Evolutionary conservation across 2,113 vertebrate species (phyloP), one percentile per base, ranked within the genome.

Genomic region (Danio rerio): DNA sequence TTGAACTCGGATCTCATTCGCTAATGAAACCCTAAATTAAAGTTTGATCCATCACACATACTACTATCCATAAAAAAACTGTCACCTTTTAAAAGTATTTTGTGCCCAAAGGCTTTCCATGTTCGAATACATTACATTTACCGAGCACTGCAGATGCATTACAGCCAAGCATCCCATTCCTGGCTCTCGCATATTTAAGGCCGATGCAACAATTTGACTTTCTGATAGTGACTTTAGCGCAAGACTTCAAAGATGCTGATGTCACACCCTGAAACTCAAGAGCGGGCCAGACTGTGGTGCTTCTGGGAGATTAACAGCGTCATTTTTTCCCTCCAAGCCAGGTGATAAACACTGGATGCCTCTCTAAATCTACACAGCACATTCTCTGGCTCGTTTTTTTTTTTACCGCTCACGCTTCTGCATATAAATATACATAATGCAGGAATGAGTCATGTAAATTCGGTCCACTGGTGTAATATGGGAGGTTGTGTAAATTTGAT

Each of bases 381-480:
- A 53, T 65, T 75, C 71, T 73, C 80, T 45, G 45, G 16, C 69
- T 42, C 47, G 12, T 20, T 53, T 66, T 20, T 31, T 31, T 31
- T 20, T 31, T 31, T 31, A 62, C 18, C 4, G 42, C 80, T 73
- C 69, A 45, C 79, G 49, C 52, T 80, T 70, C 16, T 11, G 69
- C 45, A 47, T 53, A 74, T 72, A 81, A 81, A 81, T 81, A 74
- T 42, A 40, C 40, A 55, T 55, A 75, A 66, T 65, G 65, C 18
- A 87, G 88, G 86, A 89, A 91, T 90, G 88, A 88, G 75, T 65
- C 84, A 70, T 81, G 75, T 86, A 88, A 89, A 88, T 88, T 86
- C 73, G 12, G 79, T 82, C 81, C 69, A 75, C 77, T 88, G 89
- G 88, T 83, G 89, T 89, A 88, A 88, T 80, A 84, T 83, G 84